A percentile compares a stretch with the other conserved stretches of the same genome.
Conservation (phyloP, 2,797 vertebrate species). For the Xenopus petersii region DNA sequence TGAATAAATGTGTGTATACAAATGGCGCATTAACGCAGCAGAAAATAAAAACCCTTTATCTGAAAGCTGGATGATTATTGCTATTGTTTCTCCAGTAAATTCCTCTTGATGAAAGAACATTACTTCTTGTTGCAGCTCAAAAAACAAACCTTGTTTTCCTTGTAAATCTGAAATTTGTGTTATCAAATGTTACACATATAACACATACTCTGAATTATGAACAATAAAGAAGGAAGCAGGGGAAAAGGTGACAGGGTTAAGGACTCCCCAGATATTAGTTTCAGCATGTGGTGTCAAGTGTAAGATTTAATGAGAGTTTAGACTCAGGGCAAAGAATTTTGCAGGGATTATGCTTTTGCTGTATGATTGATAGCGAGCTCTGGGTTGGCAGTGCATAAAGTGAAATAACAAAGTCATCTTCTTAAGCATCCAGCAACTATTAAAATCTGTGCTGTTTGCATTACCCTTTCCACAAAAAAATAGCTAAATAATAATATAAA, state of each 20-base stretch:
- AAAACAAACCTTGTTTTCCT: no score
- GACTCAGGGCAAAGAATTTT: background rate
- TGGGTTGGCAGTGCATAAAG: background rate
- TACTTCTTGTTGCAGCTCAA: no score
- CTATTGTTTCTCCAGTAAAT: no score
- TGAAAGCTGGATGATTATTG: no score
- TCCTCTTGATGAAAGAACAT: no score
- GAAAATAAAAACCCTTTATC: no score
- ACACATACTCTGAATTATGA: background rate
- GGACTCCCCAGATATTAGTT: background rate
- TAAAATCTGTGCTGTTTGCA: background rate
- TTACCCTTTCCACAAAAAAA: constrained; percentile 14
- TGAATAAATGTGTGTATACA: no score
- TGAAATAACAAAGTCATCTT: constrained; percentile 8
- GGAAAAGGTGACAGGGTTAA: background rate
- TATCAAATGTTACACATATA: background rate
- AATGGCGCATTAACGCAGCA: no score
- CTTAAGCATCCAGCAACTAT: background rate
- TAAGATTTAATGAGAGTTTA: background rate
- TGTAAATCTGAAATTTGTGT: no score
- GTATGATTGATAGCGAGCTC: constrained; percentile 7
- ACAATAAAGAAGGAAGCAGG: background rate
- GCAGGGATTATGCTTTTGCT: constrained; percentile 10
- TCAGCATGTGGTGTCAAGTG: background rate
- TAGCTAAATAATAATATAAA: background rate